Evolutionary conservation across 2,797 vertebrate genomes (phyloP).

Genomic region (Salmo trutta): DNA sequence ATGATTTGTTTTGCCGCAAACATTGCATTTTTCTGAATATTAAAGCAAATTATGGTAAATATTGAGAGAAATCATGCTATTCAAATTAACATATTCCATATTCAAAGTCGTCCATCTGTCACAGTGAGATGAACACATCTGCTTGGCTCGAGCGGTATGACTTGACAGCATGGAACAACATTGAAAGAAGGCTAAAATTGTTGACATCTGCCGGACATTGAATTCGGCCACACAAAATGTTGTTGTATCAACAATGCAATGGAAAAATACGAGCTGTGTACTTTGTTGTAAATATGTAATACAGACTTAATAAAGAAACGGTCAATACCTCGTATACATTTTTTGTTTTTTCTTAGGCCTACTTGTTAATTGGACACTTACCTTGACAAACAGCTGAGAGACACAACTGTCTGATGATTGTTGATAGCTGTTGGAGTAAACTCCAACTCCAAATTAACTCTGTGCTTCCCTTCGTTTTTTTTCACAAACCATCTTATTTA

Average conservation of each 20-base stretch:
- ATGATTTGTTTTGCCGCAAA: background rate
- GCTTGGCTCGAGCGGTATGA: constrained; percentile 62
- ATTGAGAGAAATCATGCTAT: constrained; percentile 27
- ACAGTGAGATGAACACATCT: constrained; percentile 75
- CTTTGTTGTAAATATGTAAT: background rate
- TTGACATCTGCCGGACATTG: constrained; percentile 68
- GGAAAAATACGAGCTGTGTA: background rate
- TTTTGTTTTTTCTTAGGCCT: background rate
- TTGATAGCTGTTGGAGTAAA: constrained; percentile 38
- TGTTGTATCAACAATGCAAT: background rate
- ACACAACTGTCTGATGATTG: constrained; percentile 20
- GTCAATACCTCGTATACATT: background rate
- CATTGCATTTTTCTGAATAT: constrained; percentile 6
- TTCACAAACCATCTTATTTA: constrained; percentile 62
- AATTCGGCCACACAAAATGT: constrained; percentile 25
- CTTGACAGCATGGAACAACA: constrained; percentile 71
- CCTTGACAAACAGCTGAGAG: constrained; percentile 62
- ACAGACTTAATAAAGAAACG: background rate
- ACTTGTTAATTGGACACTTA: constrained; percentile 45
- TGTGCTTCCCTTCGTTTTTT: constrained; percentile 22
- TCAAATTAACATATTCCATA: constrained; percentile 65
- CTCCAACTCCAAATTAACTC: constrained; percentile 66
- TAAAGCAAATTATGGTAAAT: constrained; percentile 42
- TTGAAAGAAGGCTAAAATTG: constrained; percentile 57
- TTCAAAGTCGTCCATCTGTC: constrained; percentile 78